Evolutionary conservation across 2,113 vertebrate genomes (phyloP).

Genomic region (Mormyrus iriodes): DNA sequence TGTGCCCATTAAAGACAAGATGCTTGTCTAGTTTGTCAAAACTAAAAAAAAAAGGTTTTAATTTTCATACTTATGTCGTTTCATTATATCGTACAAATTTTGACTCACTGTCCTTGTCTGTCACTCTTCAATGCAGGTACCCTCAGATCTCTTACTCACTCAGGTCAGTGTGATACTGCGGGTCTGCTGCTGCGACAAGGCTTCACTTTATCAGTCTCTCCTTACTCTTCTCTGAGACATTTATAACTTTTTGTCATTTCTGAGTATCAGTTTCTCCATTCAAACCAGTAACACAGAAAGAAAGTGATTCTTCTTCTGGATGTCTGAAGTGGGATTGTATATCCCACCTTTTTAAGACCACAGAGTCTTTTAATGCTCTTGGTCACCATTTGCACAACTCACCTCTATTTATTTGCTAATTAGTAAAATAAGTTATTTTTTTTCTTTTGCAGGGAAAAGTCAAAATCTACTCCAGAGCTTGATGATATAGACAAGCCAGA

Average conservation of each 20-base stretch:
- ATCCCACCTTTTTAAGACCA: not conserved
- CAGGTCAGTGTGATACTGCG: conserved; percentile 53
- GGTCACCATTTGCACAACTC: not conserved
- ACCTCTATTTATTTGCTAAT: not conserved
- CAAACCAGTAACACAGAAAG: not conserved
- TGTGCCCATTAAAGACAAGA: not conserved
- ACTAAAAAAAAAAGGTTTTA: not conserved
- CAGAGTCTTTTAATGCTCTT: not conserved
- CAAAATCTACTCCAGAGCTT: conserved; percentile 73
- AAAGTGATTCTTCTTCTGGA: not conserved
- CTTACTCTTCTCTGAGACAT: too few species aligned
- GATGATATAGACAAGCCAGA: conserved; percentile 50
- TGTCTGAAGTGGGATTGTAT: not conserved
- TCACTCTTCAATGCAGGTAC: conserved; percentile 13
- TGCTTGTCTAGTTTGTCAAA: not conserved
- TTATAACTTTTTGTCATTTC: not conserved
- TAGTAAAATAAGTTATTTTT: not conserved
- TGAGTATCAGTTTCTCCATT: not conserved
- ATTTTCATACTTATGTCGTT: conserved; percentile 6
- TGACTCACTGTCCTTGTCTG: not conserved
- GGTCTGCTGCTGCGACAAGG: too few species aligned
- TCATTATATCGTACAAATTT: not conserved
- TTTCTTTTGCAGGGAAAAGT: conserved; percentile 68
- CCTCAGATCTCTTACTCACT: conserved; percentile 48
- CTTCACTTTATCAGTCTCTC: too few species aligned